phyloP scores from a whole-genome alignment of 2,797 vertebrate species.

The Coluber constrictor region DNA sequence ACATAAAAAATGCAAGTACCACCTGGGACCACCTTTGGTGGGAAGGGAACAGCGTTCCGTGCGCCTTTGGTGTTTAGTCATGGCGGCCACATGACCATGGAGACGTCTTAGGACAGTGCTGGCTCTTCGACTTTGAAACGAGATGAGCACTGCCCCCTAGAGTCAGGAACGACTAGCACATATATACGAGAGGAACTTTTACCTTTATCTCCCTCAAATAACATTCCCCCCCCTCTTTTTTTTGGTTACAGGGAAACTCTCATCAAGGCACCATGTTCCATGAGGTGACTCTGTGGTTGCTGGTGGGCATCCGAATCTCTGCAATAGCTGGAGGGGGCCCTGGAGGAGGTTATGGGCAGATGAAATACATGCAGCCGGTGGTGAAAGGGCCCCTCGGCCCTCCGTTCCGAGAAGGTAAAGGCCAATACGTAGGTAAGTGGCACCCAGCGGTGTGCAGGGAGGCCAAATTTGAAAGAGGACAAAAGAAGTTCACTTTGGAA shows the following conservation, averaged over 20 bases:
- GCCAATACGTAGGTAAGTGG: constrained; percentile 93
- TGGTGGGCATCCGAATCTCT: constrained; percentile 40
- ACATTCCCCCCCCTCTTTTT: background rate
- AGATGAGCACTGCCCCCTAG: no score
- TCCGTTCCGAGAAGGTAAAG: constrained; percentile 97
- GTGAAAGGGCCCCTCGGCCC: constrained; percentile 96
- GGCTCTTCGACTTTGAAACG: no score
- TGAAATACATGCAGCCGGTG: constrained; percentile 98
- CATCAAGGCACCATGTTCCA: constrained; percentile 56
- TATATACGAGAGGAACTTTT: no score
- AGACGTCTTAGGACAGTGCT: no score
- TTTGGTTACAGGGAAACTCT: constrained; percentile 16
- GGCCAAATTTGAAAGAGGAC: background rate
- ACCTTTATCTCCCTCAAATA: background rate
- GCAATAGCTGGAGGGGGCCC: constrained; percentile 70
- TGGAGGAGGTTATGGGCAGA: constrained; percentile 85
- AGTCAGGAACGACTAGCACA: no score
- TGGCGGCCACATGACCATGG: no score
- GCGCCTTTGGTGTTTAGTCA: no score
- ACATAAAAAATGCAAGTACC: no score
- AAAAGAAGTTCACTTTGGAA: background rate
- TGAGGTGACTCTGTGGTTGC: constrained; percentile 43
- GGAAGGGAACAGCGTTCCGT: no score
- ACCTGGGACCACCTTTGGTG: no score
- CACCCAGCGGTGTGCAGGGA: accelerated